Evolutionary conservation across 2,113 vertebrate species (phyloP), one percentile per base, ranked within the genome.

Genomic region (Clarias batrachus): DNA sequence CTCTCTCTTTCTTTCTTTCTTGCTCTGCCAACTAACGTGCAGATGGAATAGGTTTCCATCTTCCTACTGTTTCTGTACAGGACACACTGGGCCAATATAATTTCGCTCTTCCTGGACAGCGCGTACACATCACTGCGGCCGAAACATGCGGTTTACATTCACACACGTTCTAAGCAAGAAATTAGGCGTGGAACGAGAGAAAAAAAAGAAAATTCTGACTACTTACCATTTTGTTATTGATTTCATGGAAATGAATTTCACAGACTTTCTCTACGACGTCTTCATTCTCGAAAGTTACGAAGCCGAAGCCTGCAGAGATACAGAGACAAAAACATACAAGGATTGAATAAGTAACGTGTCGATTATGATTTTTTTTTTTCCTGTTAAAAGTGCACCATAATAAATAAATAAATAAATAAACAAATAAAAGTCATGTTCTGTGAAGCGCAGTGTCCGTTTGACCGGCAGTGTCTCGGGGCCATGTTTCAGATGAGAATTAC

Each of bases 181-280:
- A 52, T 74, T 52, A 74, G 90, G 87, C 48, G 48, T 5, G 48
- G 48, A 48, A 48, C 48, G 48, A 1, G 6, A 8, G 7, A 7
- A 6, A 48, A 48, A 7, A 48, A 48, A 48, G 0, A 41, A 6
- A 41, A 41, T 6, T 48, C 7, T 48, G 6, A 48, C 87, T 83
- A 97, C 98, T 97, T 96, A 99, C 98, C 98, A 99, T 99, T 96
- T 99, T 99, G 95, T 99, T 99, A 96, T 99, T 99, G 97, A 99
- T 99, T 97, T 99, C 98, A 92, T 99, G 98, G 95, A 99, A 99
- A 96, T 99, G 98, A 93, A 99, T 99, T 95, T 99, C 98, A 94
- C 98, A 99, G 95, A 99, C 98, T 98, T 99, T 99, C 95, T 99
- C 98, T 93, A 99, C 98, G 91, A 99, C 97, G 82, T 99, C 98